Conservation (phyloP, 2,797 vertebrate species). For the Oreochromis mossambicus region DNA sequence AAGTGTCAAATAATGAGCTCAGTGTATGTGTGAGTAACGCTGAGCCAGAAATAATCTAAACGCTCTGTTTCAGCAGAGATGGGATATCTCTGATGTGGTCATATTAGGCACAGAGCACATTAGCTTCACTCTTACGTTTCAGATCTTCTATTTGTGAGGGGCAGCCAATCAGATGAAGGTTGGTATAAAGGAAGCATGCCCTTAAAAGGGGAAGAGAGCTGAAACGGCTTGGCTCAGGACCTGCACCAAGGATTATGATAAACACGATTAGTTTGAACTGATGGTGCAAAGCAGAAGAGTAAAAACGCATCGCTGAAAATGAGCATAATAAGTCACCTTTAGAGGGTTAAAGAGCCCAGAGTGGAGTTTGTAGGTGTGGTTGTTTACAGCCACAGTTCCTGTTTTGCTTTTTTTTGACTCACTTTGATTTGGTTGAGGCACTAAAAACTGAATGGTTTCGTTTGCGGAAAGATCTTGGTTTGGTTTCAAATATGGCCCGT, state of each 20-base stretch:
- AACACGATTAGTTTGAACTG: neutral
- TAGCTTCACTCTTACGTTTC: neutral
- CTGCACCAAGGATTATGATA: neutral
- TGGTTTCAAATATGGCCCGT: neutral
- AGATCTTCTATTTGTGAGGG: neutral
- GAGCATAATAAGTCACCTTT: neutral
- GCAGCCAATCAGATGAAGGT: neutral
- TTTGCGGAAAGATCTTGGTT: neutral
- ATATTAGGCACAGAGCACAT: neutral
- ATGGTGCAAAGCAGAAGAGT: neutral
- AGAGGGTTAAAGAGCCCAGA: neutral
- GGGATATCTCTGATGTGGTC: neutral
- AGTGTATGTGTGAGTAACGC: neutral
- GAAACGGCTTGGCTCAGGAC: neutral
- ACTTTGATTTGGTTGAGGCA: neutral
- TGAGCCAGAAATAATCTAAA: neutral
- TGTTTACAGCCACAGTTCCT: neutral
- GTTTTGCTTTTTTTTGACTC: neutral
- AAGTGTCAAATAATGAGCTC: neutral
- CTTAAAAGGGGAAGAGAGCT: neutral
- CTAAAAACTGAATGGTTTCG: neutral
- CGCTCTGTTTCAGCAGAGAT: neutral
- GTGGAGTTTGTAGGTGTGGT: neutral
- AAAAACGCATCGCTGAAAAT: fast-evolving
- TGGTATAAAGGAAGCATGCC: neutral